These are phyloP conservation scores for Tipula unca DNA, from an alignment of 2,888 invertebrate genomes.

Conservation along the genomic window DNA sequence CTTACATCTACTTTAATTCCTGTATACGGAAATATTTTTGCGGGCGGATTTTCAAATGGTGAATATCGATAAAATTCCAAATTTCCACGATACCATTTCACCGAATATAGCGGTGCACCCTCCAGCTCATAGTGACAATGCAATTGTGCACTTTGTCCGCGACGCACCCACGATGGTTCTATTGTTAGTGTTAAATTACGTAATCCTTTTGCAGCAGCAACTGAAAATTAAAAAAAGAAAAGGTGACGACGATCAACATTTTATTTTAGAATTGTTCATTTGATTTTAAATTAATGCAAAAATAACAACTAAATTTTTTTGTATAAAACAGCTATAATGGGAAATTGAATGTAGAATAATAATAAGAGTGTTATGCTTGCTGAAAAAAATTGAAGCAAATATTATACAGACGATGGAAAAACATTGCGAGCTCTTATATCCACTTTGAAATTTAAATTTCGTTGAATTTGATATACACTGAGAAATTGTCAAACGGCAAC, in stretches of 20 bases:
- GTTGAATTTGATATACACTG: neutral
- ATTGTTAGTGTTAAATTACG: slow-evolving; percentile 46
- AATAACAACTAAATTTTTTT: neutral
- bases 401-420: neutral
- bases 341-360: neutral
- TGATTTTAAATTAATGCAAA: neutral
- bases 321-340: neutral
- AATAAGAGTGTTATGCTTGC: neutral
- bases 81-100: slow-evolving; percentile 60
- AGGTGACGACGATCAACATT: neutral
- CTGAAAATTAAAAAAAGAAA: slow-evolving; percentile 21
- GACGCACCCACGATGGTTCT: slow-evolving; percentile 52
- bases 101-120: slow-evolving; percentile 58
- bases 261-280: neutral
- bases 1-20: slow-evolving; percentile 60
- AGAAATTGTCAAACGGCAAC: neutral
- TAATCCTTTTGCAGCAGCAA: slow-evolving; percentile 47
- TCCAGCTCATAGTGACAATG: slow-evolving; percentile 56
- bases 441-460: neutral
- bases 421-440: neutral
- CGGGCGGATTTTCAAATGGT: slow-evolving; percentile 54
- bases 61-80: slow-evolving; percentile 61
- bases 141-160: slow-evolving; percentile 51
- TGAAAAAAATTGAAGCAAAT: neutral
- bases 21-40: slow-evolving; percentile 56